Conservation (phyloP, 92 coral and sea anemone genomes). For the Epizoanthus rinbou region DNA sequence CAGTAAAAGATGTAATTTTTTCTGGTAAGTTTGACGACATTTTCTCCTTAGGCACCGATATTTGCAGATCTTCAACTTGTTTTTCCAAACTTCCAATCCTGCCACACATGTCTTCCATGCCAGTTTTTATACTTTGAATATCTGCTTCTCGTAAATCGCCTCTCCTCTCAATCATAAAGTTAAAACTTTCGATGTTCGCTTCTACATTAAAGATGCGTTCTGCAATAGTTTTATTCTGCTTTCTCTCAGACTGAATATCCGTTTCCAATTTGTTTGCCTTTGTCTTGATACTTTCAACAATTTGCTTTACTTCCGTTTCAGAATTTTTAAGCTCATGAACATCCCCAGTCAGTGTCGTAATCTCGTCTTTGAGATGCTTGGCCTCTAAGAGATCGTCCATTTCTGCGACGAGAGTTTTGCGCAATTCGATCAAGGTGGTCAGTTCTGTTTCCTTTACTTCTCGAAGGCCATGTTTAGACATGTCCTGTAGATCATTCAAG, state of each 20-base stretch:
- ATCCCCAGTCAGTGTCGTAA: background rate
- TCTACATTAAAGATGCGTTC: background rate
- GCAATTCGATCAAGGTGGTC: background rate
- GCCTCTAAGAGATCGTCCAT: slow-evolving; percentile 13
- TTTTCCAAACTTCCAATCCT: background rate
- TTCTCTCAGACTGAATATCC: too few species aligned
- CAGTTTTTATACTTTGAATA: background rate
- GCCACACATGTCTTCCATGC: background rate
- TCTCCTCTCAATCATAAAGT: background rate
- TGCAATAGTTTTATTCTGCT: background rate
- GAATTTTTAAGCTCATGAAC: background rate
- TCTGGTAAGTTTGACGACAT: background rate
- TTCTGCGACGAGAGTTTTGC: slow-evolving; percentile 1
- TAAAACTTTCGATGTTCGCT: background rate
- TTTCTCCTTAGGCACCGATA: background rate
- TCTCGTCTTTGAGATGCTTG: background rate
- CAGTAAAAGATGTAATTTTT: background rate
- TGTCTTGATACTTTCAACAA: too few species aligned
- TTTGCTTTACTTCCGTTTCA: too few species aligned
- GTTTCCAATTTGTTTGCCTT: too few species aligned
- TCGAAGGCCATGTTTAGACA: slow-evolving; percentile 18
- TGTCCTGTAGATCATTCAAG: slow-evolving; percentile 13
- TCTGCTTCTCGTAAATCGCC: background rate
- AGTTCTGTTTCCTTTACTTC: slow-evolving; percentile 18
- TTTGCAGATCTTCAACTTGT: background rate